Evolutionary conservation across 2,888 invertebrate genomes (phyloP), one percentile per base, ranked within the genome.

Genomic region (Dynastes tityus): DNA sequence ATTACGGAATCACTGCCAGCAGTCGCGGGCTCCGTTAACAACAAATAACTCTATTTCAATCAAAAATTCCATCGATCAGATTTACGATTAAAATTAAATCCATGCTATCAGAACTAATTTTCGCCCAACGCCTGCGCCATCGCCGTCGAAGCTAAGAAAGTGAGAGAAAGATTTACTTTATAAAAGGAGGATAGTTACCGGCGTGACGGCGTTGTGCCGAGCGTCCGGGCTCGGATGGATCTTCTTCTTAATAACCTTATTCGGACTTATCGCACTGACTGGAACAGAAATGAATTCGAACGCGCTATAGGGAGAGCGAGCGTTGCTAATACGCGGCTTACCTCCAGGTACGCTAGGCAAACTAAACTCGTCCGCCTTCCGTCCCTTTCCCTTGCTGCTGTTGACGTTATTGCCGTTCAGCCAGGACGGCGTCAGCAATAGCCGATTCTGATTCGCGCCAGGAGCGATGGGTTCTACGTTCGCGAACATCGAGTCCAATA

Each of bases 321-420:
- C 51, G n/a, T 16, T 16, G 13, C 53, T n/a, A 5, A 53, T n/a
- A 5, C 88, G 71, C 61, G 51, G 13, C 82, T 85, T 88, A 92
- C 92, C 92, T 88, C 93, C 93, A 5, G 92, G 92, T 32, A 93
- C 90, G 84, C 91, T 92, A 0, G 93, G 93, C 80, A 93, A 87
- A 0, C 90, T 91, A 79, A 93, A 90, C 79, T 92, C 92, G 1
- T 90, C 90, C 77, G 82, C 83, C 73, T 84, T 85, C 82, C 77
- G 84, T 86, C 32, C 81, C 82, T 80, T 85, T 85, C 78, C 82
- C 84, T 70, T 80, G 84, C 45, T 80, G 79, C 0, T 76, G 22
- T 13, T 51, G 13, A 2, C 6, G 53, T 77, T 77, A n/a, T 51
- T 51, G 22, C 58, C 22, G 73, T 81, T 84, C 70, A 86, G 75